Conservation (phyloP, 2,113 vertebrate genomes). For the Leucosticte australis region DNA sequence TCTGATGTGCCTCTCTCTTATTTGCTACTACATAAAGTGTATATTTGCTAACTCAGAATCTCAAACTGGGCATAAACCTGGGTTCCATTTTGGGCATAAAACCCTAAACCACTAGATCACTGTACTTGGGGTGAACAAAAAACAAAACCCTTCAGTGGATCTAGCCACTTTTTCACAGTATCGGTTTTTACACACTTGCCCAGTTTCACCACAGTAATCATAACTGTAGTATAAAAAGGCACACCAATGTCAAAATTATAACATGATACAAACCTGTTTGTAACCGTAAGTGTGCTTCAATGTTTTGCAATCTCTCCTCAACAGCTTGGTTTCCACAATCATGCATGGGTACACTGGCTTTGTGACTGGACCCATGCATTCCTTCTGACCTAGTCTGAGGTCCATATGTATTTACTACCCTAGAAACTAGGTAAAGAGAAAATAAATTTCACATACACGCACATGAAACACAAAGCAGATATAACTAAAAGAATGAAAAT, state of each 20-base stretch:
- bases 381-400: slow-evolving; percentile 87
- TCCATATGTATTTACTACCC: slow-evolving; percentile 93
- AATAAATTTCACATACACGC: neutral
- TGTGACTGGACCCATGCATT: slow-evolving; percentile 73
- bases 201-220: neutral
- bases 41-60: neutral
- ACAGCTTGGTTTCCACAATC: slow-evolving; percentile 90
- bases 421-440: slow-evolving; percentile 81
- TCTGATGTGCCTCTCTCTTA: neutral
- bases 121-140: neutral
- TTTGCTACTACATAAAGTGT: neutral
- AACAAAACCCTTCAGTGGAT: neutral
- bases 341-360: slow-evolving; percentile 58
- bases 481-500: neutral
- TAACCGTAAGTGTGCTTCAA: slow-evolving; percentile 91
- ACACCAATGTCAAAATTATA: neutral
- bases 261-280: slow-evolving; percentile 78
- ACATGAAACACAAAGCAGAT: neutral
- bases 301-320: slow-evolving; percentile 93
- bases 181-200: neutral
- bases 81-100: neutral
- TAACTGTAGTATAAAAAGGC: neutral
- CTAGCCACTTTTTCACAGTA: neutral
- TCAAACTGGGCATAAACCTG: neutral
- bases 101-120: neutral